A percentile compares a stretch with the other conserved stretches of the same genome.
Evolutionary conservation across 2,113 vertebrate species (phyloP).

Genomic region (Sapajus apella): DNA sequence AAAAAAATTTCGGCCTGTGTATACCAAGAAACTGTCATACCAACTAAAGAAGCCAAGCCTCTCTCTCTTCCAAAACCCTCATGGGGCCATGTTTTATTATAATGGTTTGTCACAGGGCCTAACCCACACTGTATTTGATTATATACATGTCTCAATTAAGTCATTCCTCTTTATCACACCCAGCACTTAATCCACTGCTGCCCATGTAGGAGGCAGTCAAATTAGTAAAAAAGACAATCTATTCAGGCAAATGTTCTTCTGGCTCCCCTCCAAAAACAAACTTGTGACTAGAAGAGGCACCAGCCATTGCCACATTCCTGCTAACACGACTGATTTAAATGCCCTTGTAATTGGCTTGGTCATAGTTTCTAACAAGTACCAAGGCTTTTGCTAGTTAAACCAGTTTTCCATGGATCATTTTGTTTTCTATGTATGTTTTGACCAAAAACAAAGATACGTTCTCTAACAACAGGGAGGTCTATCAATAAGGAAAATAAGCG

Average conservation of each 20-base stretch:
- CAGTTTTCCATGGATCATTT: conserved; percentile 23
- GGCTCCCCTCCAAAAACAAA: conserved; percentile 43
- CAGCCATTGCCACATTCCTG: conserved; percentile 25
- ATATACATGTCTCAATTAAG: not conserved
- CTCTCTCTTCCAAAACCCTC: not conserved
- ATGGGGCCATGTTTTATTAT: conserved; percentile 2
- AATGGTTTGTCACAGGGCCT: not conserved
- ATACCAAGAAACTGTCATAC: not conserved
- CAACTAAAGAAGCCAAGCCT: conserved; percentile 30
- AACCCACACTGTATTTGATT: not conserved
- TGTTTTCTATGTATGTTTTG: conserved; percentile 38
- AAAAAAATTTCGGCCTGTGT: not conserved
- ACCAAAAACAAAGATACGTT: conserved; percentile 23
- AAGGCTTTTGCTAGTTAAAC: conserved; percentile 48
- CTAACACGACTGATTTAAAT: conserved; percentile 50
- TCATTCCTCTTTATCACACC: conserved; percentile 11
- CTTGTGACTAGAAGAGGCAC: conserved; percentile 22
- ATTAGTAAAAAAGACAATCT: conserved; percentile 28
- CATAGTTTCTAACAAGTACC: conserved; percentile 28
- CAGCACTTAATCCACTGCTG: not conserved
- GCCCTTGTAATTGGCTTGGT: conserved; percentile 21
- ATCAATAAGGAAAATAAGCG: conserved; percentile 38
- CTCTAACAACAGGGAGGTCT: conserved; percentile 9
- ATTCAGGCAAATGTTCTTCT: conserved; percentile 38
- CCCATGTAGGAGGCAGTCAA: not conserved